A percentile compares a stretch with the other conserved stretches of the same genome.
Conservation (phyloP, 53 echinoderm and acorn worm species). For the Holothuria leucospilota region DNA sequence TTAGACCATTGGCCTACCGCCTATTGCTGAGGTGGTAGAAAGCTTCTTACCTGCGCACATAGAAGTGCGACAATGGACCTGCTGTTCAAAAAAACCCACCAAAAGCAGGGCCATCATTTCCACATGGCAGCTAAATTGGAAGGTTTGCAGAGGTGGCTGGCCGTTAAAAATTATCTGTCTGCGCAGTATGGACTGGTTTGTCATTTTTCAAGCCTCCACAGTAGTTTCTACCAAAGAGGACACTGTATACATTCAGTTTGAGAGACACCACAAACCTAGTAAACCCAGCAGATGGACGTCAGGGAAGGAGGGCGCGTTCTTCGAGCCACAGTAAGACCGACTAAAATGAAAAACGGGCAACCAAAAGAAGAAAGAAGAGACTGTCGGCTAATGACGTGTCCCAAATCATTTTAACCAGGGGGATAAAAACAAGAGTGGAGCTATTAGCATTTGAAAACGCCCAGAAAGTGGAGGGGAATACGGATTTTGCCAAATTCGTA, state of each 20-base stretch:
- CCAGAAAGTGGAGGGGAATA: background rate
- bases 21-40: slow-evolving; percentile 5
- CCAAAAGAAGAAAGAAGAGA: background rate
- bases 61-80: slow-evolving; percentile 5
- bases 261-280: background rate
- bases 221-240: slow-evolving; percentile 16
- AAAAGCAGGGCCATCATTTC: background rate
- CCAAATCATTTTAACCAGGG: background rate
- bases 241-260: background rate
- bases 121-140: slow-evolving; percentile 17
- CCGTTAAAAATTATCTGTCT: background rate
- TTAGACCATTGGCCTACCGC: too few relatives aligned
- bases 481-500: slow-evolving; percentile 3
- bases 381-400: slow-evolving; percentile 16
- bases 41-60: background rate
- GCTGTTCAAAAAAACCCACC: background rate
- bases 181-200: slow-evolving; percentile 14
- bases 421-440: background rate
- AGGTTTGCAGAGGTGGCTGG: slow-evolving; percentile 21
- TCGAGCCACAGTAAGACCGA: background rate
- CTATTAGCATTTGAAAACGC: slow-evolving; percentile 3
- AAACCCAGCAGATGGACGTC: slow-evolving; percentile 16
- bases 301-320: background rate
- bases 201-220: slow-evolving; percentile 7
- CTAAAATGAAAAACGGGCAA: background rate